Evolutionary conservation across 2,888 invertebrate species (phyloP).

Genomic region (Luffia ferchaultella): DNA sequence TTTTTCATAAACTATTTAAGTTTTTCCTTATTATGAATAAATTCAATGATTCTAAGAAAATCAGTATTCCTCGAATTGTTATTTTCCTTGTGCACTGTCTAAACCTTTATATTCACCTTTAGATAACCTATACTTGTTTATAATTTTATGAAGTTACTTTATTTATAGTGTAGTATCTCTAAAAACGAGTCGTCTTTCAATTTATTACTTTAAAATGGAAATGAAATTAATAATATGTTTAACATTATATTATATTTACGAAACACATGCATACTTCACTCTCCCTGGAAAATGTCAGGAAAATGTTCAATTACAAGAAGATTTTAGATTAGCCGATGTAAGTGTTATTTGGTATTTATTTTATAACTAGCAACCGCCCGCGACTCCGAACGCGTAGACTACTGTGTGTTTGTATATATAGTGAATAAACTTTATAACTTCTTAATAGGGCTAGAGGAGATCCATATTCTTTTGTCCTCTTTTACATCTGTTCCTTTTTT

Average conservation of each 20-base stretch:
- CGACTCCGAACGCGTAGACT: constrained; percentile 7
- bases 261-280: constrained; percentile 32
- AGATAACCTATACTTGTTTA: neutral
- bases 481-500: too few species aligned
- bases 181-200: neutral
- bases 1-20: too few species aligned
- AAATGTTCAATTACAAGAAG: constrained; percentile 30
- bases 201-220: constrained; percentile 10
- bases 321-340: constrained; percentile 40
- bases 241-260: neutral
- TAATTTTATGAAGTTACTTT: neutral
- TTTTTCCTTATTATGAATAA: too few species aligned
- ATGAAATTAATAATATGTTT: constrained; percentile 10
- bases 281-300: constrained; percentile 42
- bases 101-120: neutral
- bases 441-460: too few species aligned
- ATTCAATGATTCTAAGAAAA: too few species aligned
- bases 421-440: too few species aligned
- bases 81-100: neutral
- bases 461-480: too few species aligned
- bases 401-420: too few species aligned
- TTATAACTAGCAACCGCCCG: neutral
- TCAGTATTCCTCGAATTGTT: constrained; percentile 8
- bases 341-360: constrained; percentile 21
- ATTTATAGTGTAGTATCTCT: neutral